Percentiles rank a stretch among this genome's conserved stretches.
These are phyloP conservation scores for Carettochelys insculpta DNA, from an alignment of 2,113 vertebrate species.

Conservation along the genomic window DNA sequence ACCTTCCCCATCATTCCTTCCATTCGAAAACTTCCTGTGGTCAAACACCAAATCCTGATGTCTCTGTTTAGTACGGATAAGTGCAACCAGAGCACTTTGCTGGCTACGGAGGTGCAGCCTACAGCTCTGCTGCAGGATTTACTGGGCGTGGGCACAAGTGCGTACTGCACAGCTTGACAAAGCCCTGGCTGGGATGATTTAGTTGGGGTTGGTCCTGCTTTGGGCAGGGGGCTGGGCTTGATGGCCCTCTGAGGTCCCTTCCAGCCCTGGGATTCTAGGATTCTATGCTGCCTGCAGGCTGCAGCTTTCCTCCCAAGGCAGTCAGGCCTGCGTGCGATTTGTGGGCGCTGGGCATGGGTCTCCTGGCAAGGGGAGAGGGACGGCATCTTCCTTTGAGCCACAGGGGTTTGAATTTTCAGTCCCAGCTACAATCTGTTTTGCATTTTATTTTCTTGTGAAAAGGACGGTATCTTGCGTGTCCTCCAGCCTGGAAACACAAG, in stretches of 20 bases:
- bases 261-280: too few relatives aligned
- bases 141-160: background rate
- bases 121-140: background rate
- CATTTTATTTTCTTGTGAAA: background rate
- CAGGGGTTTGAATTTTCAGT: background rate
- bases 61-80: background rate
- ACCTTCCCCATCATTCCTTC: conserved; percentile 41
- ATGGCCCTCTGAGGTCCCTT: too few relatives aligned
- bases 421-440: background rate
- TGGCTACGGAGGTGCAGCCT: background rate
- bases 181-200: too few relatives aligned
- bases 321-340: background rate
- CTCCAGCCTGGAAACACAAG: background rate
- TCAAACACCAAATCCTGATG: conserved; percentile 38
- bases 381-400: too few relatives aligned
- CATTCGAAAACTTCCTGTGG: conserved; percentile 52
- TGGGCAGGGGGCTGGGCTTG: too few relatives aligned
- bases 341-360: background rate
- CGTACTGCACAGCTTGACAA: background rate
- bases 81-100: rapidly evolving
- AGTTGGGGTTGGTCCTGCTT: too few relatives aligned
- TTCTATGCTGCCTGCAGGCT: background rate
- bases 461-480: background rate
- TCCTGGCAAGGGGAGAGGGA: background rate
- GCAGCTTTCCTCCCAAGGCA: background rate